phyloP scores from a whole-genome alignment of 2,888 invertebrate genomes.

The Chrysina gloriosa region DNA sequence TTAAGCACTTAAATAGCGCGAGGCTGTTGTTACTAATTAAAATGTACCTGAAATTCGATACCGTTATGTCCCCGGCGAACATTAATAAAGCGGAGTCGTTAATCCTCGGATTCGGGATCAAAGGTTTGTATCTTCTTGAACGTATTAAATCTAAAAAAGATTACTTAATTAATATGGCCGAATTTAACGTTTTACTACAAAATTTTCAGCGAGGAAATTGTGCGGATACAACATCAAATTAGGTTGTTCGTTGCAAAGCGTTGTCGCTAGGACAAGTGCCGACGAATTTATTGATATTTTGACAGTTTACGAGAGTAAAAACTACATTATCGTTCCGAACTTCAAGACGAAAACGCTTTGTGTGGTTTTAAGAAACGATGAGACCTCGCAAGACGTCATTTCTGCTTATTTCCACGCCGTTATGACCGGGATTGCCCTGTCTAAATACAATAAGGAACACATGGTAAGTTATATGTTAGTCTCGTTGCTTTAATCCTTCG shows the following conservation, averaged over 20 bases:
- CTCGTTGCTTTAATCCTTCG: background rate
- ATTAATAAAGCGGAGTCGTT: conserved; percentile 82
- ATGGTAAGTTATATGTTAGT: conserved; percentile 53
- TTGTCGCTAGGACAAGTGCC: conserved; percentile 52
- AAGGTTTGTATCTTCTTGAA: conserved; percentile 53
- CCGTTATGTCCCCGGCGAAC: conserved; percentile 72
- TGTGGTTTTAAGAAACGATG: conserved; percentile 69
- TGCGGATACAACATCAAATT: conserved; percentile 73
- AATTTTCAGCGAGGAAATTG: conserved; percentile 68
- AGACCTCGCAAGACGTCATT: conserved; percentile 69
- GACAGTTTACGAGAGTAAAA: conserved; percentile 65
- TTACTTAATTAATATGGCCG: background rate
- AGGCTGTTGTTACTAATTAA: conserved; percentile 79
- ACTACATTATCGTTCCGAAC: conserved; percentile 70
- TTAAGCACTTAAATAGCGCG: conserved; percentile 84
- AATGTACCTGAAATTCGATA: conserved; percentile 73
- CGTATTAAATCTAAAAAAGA: background rate
- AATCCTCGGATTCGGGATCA: conserved; percentile 68
- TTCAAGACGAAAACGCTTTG: conserved; percentile 66
- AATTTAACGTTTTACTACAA: conserved; percentile 44
- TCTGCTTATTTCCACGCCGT: conserved; percentile 78
- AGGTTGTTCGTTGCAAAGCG: conserved; percentile 68
- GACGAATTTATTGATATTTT: conserved; percentile 63
- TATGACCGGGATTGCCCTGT: conserved; percentile 66
- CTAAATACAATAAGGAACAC: conserved; percentile 58